Base-by-base conservation (phyloP, 1,140 invertebrate species). In the Brachionus asplanchnoidis region DNA sequence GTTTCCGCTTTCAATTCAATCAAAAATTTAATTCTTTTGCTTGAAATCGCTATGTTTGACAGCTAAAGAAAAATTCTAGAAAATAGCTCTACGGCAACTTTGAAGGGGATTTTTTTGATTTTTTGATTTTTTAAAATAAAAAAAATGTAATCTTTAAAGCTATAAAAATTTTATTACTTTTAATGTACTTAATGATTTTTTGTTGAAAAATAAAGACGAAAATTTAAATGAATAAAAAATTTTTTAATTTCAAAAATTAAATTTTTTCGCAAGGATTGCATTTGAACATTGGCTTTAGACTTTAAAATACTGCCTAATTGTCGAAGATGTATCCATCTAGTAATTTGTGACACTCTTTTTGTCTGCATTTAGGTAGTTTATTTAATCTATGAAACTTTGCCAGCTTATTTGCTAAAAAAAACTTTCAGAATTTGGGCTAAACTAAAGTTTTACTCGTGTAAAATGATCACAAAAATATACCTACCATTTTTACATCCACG, bases 401-500 rank as follows among this genome's bases (percentile, higher is more conserved):
- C 32, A 36, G 32, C 32, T 36, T 7, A 36, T 6, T 36, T 36
- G 1, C 32, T 36, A 0, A 36, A 36, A n/a, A 36, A 36, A 7
- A 7, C 32, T 36, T 7, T 36, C 5, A 36, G 32, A 60, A 60
- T 9, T 60, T 23, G 9, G 53, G 53, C 53, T 32, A n/a, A 32
- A 17, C 14, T 68, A 4, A 12, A 32, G 66, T n/a, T 23, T 12
- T 23, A 14, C 17, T 28, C 14, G 12, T 32, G 3, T 68, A 32
- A 68, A 32, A 14, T 11, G 32, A 28, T 32, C 12, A 20, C 20
- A 75, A 75, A 75, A 44, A 42, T 44, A 73, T 42, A 75, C 40
- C 40, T 44, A 75, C 70, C 70, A 75, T 75, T 75, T 75, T 75
- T 75, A 75, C 20, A 75, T 42, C 40, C 17, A 42, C 40, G 20